These are phyloP conservation scores for Globia sparganii DNA, from an alignment of 2,888 invertebrate species.

Conservation along the genomic window DNA sequence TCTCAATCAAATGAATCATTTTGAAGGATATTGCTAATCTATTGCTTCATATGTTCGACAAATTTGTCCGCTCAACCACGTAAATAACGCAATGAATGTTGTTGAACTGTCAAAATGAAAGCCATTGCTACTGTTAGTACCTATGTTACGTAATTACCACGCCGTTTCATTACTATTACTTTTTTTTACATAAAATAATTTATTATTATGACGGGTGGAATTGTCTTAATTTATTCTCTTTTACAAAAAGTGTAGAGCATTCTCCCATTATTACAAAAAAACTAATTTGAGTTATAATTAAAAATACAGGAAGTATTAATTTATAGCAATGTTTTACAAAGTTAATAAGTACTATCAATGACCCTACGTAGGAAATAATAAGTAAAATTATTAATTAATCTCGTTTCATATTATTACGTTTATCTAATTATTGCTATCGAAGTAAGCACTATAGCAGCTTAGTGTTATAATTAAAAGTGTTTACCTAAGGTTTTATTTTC, in stretches of 20 bases:
- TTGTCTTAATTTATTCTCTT: slow-evolving; percentile 17
- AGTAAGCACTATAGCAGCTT: background rate
- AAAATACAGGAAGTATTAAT: slow-evolving; percentile 18
- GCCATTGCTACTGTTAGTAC: too few relatives aligned
- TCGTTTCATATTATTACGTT: slow-evolving; percentile 42
- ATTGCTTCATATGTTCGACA: too few relatives aligned
- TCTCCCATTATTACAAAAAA: background rate
- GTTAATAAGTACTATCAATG: slow-evolving; percentile 40
- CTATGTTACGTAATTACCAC: too few relatives aligned
- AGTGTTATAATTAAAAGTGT: slow-evolving; percentile 1
- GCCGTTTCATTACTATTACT: too few relatives aligned
- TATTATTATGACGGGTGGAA: background rate
- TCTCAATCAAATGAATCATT: too few relatives aligned
- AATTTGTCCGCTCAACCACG: too few relatives aligned
- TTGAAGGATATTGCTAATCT: too few relatives aligned
- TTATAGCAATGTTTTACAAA: slow-evolving; percentile 6
- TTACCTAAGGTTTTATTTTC: slow-evolving; percentile 19
- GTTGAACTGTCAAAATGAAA: too few relatives aligned
- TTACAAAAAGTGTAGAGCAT: background rate
- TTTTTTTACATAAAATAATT: background rate
- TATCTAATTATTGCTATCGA: slow-evolving; percentile 59
- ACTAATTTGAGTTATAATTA: background rate
- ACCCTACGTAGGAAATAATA: slow-evolving; percentile 38
- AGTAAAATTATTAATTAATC: slow-evolving; percentile 50
- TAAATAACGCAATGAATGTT: too few relatives aligned